A percentile compares a stretch with the other conserved stretches of the same genome.
phyloP scores from a whole-genome alignment of 2,797 vertebrate species.

The Parauchenoglanis punctatus region DNA sequence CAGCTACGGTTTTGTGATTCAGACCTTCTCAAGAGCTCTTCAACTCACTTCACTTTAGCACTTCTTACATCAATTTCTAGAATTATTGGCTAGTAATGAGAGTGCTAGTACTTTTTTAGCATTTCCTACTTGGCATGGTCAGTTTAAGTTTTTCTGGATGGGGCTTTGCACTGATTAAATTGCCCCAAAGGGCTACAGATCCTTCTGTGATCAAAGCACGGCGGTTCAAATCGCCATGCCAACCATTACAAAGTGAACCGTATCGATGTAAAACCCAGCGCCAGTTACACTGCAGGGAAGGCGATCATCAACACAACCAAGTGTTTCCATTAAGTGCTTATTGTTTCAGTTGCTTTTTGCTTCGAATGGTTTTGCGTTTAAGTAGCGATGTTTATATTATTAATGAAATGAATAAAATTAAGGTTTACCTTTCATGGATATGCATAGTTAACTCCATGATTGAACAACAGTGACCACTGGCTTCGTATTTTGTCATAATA shows the following conservation, averaged over 20 bases:
- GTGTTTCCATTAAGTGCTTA: background rate
- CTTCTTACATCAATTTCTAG: background rate
- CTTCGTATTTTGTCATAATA: background rate
- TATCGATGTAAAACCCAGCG: conserved; percentile 52
- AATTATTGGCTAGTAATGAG: background rate
- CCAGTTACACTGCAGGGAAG: conserved; percentile 41
- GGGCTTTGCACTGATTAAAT: conserved; percentile 65
- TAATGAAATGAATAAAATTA: background rate
- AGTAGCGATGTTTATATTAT: background rate
- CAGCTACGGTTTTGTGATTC: too few species aligned
- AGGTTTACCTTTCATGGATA: too few species aligned
- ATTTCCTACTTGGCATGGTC: background rate
- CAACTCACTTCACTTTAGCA: background rate
- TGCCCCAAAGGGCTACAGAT: conserved; percentile 64
- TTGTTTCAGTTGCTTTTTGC: background rate
- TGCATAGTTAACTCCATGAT: background rate
- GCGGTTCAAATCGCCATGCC: conserved; percentile 65
- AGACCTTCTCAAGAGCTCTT: background rate
- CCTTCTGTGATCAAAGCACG: conserved; percentile 70
- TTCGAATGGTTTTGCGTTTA: background rate
- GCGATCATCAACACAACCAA: background rate
- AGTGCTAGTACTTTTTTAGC: background rate
- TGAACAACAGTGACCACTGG: background rate
- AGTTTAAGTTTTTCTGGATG: background rate
- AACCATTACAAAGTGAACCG: conserved; percentile 53